phyloP scores from a whole-genome alignment of 2,888 invertebrate genomes.

The Norana najaformis region DNA sequence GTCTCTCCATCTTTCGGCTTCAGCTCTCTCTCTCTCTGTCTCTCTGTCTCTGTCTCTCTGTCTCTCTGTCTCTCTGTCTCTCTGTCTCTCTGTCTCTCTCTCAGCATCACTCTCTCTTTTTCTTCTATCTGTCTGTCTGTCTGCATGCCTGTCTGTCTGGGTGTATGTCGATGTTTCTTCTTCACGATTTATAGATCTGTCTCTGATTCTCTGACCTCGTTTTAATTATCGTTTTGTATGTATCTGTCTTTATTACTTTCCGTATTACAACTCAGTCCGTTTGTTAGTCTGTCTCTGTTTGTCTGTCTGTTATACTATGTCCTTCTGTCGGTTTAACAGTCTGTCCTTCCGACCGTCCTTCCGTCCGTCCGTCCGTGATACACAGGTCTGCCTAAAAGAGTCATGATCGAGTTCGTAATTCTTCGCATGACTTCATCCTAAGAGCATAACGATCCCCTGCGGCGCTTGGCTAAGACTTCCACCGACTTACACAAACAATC shows the following conservation, averaged over 20 bases:
- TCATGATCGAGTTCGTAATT: not conserved
- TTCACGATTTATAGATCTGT: no score
- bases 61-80: not conserved
- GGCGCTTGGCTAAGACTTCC: not conserved
- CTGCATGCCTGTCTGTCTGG: no score
- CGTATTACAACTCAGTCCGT: no score
- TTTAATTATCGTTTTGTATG: no score
- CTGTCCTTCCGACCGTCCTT: no score
- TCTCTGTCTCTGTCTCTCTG: not conserved
- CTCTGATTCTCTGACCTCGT: no score
- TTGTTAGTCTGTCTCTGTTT: no score
- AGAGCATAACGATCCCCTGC: not conserved
- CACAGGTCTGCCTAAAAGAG: not conserved
- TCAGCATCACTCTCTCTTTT: not conserved
- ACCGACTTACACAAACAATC: conserved; percentile 13
- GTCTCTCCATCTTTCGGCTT: not conserved
- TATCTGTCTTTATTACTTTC: no score
- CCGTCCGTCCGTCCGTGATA: no score
- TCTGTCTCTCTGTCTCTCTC: not conserved
- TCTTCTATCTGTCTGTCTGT: not conserved
- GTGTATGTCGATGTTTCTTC: no score
- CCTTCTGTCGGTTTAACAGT: no score
- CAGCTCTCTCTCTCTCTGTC: not conserved
- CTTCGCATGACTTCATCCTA: not conserved
- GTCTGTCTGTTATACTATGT: no score